These are phyloP conservation scores for Peucedramus taeniatus DNA, from an alignment of 2,113 vertebrate species.

Conservation along the genomic window DNA sequence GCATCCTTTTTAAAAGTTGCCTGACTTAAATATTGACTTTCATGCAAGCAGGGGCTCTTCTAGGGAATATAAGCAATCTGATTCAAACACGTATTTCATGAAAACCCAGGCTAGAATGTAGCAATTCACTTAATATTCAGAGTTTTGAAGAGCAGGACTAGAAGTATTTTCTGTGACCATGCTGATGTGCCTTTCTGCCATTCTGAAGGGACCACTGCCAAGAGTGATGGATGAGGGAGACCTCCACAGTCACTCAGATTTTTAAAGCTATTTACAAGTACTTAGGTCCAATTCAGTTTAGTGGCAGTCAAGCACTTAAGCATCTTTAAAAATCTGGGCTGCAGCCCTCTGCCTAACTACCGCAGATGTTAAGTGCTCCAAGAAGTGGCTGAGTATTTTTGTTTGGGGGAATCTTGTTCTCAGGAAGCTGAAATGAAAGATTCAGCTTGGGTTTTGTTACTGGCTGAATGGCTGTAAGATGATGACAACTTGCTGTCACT, in stretches of 20 bases:
- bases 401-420: background rate
- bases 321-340: background rate
- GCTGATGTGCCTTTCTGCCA: background rate
- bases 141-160: background rate
- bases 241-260: background rate
- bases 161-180: background rate
- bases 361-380: background rate
- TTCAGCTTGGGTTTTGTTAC: background rate
- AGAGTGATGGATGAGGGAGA: background rate
- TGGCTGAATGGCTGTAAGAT: slow-evolving; percentile 17
- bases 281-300: background rate
- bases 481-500: slow-evolving; percentile 26
- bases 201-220: background rate
- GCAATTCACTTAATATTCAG: background rate
- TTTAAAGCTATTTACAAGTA: slow-evolving; percentile 6
- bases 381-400: background rate
- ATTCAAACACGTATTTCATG: background rate
- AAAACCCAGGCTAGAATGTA: background rate
- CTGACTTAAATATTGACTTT: slow-evolving; percentile 48
- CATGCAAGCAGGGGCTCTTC: background rate
- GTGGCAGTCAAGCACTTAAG: background rate
- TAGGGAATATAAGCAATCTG: background rate
- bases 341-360: background rate
- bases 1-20: background rate
- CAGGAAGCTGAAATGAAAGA: background rate